Conservation (phyloP, 2,888 invertebrate genomes). For the Blastobasis lacticolella region DNA sequence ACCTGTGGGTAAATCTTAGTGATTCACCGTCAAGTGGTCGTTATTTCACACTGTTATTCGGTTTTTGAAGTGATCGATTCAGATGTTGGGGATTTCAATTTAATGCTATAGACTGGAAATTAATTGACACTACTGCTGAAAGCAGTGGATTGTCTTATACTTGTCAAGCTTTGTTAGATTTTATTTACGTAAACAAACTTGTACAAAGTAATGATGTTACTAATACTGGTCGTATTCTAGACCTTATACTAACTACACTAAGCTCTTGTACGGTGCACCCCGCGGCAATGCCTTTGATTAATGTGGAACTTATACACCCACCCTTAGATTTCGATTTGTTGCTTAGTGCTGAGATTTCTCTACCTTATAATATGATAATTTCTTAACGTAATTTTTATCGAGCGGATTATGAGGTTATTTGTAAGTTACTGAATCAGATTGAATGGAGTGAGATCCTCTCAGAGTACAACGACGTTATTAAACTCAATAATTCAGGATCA, state of each 20-base stretch:
- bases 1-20: constrained; percentile 1
- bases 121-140: neutral
- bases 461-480: neutral
- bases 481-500: neutral
- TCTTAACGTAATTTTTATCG: constrained; percentile 1
- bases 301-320: constrained; percentile 3
- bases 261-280: neutral
- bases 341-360: neutral
- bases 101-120: constrained; percentile 3
- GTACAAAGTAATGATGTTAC: constrained; percentile 4
- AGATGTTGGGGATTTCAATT: constrained; percentile 4
- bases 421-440: neutral
- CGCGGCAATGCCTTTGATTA: neutral
- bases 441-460: neutral
- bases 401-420: constrained; percentile 2
- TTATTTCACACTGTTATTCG: neutral
- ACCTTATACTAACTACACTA: constrained; percentile 3
- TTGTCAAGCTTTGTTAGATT: constrained; percentile 5
- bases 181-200: constrained; percentile 3
- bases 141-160: neutral
- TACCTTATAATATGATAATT: neutral
- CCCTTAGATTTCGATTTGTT: constrained; percentile 2
- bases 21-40: neutral
- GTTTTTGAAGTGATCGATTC: neutral
- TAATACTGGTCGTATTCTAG: constrained; percentile 3